Percentiles rank a stretch among this genome's conserved stretches.
These are phyloP conservation scores for Mixornis gularis DNA, from an alignment of 2,113 vertebrate species.

Conservation along the genomic window DNA sequence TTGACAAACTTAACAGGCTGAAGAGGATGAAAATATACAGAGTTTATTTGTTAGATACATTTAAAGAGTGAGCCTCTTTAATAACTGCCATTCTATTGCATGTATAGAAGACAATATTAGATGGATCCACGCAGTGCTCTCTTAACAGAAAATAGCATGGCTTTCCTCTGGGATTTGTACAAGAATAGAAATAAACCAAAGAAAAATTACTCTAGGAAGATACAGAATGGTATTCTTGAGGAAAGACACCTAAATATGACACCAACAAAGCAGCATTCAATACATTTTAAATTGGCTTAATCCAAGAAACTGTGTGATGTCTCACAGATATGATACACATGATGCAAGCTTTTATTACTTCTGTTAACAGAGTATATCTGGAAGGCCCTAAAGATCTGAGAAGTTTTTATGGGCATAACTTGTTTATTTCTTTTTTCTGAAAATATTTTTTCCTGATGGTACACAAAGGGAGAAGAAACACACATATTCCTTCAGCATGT, in stretches of 20 bases:
- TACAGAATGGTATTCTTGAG: background rate
- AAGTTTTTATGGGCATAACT: background rate
- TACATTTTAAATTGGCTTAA: slow-evolving; percentile 27
- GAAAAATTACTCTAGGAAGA: background rate
- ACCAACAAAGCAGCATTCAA: background rate
- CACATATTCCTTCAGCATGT: background rate
- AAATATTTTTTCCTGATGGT: background rate
- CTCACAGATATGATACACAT: background rate
- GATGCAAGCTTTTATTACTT: background rate
- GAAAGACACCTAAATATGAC: background rate
- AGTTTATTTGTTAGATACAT: background rate
- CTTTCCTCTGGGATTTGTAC: background rate
- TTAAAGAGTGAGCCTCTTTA: background rate
- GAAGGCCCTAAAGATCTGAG: background rate
- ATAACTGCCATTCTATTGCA: background rate
- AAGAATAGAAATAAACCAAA: slow-evolving; percentile 4
- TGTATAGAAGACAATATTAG: background rate
- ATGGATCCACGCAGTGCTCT: background rate
- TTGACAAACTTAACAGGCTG: background rate
- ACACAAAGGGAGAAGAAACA: background rate
- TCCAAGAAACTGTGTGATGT: background rate
- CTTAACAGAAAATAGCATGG: background rate
- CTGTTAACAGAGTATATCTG: background rate
- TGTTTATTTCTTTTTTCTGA: background rate
- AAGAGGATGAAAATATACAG: background rate